phyloP scores from a whole-genome alignment of 2,888 invertebrate genomes.

The Dromius quadrimaculatus region DNA sequence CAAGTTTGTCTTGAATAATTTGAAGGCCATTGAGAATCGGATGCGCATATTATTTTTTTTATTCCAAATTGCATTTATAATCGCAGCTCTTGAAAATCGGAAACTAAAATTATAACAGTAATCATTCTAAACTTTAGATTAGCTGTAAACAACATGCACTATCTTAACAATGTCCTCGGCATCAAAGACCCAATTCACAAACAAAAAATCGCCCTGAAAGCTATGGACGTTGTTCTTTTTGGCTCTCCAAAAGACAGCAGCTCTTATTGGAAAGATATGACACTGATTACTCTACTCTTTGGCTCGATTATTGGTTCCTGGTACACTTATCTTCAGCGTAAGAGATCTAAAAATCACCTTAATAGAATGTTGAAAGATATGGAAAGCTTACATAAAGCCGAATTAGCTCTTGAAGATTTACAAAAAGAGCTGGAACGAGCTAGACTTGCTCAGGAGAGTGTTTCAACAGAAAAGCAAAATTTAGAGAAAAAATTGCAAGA shows the following conservation, averaged over 20 bases:
- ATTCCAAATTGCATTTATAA: too few relatives aligned
- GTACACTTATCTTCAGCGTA: conserved; percentile 92
- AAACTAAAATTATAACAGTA: too few relatives aligned
- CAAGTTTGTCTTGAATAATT: too few relatives aligned
- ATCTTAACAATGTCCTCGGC: conserved; percentile 86
- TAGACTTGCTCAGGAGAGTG: conserved; percentile 84
- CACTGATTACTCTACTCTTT: conserved; percentile 84
- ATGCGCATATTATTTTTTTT: too few relatives aligned
- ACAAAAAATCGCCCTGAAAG: conserved; percentile 96
- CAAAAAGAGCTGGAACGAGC: conserved; percentile 88
- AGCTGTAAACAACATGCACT: conserved; percentile 95
- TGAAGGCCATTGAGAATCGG: too few relatives aligned
- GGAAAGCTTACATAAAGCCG: conserved; percentile 91
- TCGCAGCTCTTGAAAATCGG: too few relatives aligned
- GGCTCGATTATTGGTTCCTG: conserved; percentile 90
- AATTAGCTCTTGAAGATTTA: conserved; percentile 86
- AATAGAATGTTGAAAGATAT: conserved; percentile 94
- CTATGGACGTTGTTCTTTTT: conserved; percentile 98
- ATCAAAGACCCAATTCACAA: conserved; percentile 99
- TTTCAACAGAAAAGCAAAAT: conserved; percentile 84
- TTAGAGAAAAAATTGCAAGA: conserved; percentile 84
- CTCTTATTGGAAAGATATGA: conserved; percentile 84
- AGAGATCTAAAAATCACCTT: conserved; percentile 87
- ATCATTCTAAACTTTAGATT: conserved; percentile 74
- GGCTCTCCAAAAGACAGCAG: conserved; percentile 87